Percentiles rank a stretch among this genome's conserved stretches.
Conservation (phyloP, 2,113 vertebrate genomes). For the Asarcornis scutulata region DNA sequence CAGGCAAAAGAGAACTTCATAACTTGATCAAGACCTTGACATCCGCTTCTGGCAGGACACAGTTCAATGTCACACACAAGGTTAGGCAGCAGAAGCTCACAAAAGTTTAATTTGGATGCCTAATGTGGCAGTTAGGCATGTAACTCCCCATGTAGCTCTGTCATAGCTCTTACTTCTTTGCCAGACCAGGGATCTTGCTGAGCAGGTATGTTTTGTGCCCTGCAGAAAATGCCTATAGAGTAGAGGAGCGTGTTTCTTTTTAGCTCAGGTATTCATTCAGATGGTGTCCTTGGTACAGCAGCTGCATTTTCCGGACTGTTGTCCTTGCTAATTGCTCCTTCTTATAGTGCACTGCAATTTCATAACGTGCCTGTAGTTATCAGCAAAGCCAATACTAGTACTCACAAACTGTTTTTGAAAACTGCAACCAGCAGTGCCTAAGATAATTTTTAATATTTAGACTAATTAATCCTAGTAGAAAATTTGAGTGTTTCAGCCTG, state of each 20-base stretch:
- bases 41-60: neutral
- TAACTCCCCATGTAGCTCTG: neutral
- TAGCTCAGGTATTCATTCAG: slow-evolving; percentile 58
- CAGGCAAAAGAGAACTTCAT: neutral
- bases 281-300: neutral
- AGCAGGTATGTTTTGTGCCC: neutral
- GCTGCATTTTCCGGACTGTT: neutral
- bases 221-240: neutral
- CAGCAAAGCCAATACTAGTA: slow-evolving; percentile 3
- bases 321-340: slow-evolving; percentile 5
- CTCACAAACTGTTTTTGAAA: slow-evolving; percentile 5
- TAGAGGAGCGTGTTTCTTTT: neutral
- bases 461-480: neutral
- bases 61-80: neutral
- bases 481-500: neutral
- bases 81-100: neutral
- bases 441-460: neutral
- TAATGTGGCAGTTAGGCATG: neutral
- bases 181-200: neutral
- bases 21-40: fast-evolving
- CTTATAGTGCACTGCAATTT: neutral
- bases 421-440: slow-evolving; percentile 66
- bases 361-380: neutral
- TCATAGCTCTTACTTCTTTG: neutral
- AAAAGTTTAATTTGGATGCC: neutral